Evolutionary conservation across 2,888 invertebrate genomes (phyloP), one percentile per base, ranked within the genome.

Genomic region (Pteria penguin): DNA sequence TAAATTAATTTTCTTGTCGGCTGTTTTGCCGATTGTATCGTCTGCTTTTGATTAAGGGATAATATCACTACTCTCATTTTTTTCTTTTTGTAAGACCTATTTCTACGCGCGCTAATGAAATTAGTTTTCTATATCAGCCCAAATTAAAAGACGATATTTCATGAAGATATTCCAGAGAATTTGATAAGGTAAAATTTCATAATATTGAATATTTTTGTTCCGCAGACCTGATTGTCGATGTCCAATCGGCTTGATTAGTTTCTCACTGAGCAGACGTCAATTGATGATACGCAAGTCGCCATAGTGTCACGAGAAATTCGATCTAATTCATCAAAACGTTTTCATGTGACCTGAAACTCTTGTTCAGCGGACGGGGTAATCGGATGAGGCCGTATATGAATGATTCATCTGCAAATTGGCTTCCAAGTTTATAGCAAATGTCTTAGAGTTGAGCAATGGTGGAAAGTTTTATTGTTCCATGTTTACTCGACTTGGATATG

Each of bases 291-390:
- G 67, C 36, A 31, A 36, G 73, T 67, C 67, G 55, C 33, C 58
- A 32, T 67, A 33, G 73, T 73, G 73, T 73, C 73, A 73, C 67
- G 72, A 54, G 67, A 63, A 68, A 45, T 65, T 72, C 72, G 67
- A 65, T 77, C 76, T 69, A 76, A 76, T 76, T 76, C 76, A 76
- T 76, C 76, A 76, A 71, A 70, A 72, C 58, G 71, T 72, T 72
- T 66, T 63, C 66, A 36, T 36, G 45, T 36, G 45, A 36, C 45
- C 45, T 36, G 45, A 36, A 36, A 36, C 45, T 36, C 45, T 36
- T 36, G 45, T 36, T 36, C 45, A 5, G 45, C 45, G 45, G 45
- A 36, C 45, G 45, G 5, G 14, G 45, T 14, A 36, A 36, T 36
- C 45, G 45, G 45, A 36, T 36, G 8, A 36, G 8, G 45, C 8